Conservation (phyloP, 2,113 vertebrate genomes). For the Dasyprocta punctata region DNA sequence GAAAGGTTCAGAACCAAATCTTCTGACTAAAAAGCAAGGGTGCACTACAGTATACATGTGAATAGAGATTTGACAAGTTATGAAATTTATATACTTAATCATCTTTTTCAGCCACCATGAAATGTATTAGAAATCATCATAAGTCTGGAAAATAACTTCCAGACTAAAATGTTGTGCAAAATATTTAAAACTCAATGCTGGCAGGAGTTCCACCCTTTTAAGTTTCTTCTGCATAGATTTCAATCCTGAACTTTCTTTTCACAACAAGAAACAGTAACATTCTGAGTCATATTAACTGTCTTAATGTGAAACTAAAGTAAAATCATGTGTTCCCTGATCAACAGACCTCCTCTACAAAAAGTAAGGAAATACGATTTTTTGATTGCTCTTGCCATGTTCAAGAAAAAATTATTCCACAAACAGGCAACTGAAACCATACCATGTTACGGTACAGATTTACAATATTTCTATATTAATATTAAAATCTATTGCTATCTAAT, state of each 20-base stretch:
- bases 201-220: not conserved
- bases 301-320: not conserved
- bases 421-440: not conserved
- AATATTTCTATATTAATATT: not conserved
- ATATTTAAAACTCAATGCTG: not conserved
- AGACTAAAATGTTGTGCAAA: not conserved
- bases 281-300: not conserved
- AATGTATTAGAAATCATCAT: conserved; percentile 20
- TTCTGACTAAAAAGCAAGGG: not conserved
- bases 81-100: not conserved
- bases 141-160: conserved; percentile 19
- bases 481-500: not conserved
- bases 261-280: not conserved
- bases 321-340: not conserved
- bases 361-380: not conserved
- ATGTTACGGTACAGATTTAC: not conserved
- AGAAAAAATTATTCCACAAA: not conserved
- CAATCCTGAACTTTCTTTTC: not conserved
- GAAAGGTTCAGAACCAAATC: not conserved
- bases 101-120: not conserved
- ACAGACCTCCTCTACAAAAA: not conserved
- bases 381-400: not conserved
- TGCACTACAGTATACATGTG: not conserved
- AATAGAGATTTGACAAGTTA: not conserved
- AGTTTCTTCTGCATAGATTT: not conserved